phyloP scores from a whole-genome alignment of 2,113 vertebrate genomes.

The Ascaphus truei region DNA sequence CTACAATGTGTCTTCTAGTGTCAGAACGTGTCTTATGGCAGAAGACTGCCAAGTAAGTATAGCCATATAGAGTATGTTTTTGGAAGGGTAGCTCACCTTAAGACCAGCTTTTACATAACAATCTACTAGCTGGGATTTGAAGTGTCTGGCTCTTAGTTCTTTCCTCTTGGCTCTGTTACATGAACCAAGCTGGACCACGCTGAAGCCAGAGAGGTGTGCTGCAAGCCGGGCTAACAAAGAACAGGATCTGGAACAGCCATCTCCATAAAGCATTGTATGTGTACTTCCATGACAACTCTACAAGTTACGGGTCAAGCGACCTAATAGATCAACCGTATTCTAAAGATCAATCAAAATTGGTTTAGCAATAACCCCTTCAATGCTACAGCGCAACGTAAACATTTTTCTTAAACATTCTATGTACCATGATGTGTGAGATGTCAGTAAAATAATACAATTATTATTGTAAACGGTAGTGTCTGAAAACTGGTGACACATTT shows the following conservation, averaged over 20 bases:
- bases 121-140: conserved; percentile 27
- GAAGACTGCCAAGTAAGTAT: too few species aligned
- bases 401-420: too few species aligned
- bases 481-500: too few species aligned
- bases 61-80: too few species aligned
- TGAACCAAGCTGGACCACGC: conserved; percentile 3
- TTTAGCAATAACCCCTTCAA: too few species aligned
- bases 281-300: conserved; percentile 8
- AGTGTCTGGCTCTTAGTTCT: background rate
- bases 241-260: conserved; percentile 18
- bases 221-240: conserved; percentile 10
- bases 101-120: conserved; percentile 26
- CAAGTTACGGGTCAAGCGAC: conserved; percentile 22
- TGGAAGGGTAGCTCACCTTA: conserved; percentile 19
- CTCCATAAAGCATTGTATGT: conserved; percentile 33
- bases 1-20: too few species aligned
- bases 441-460: too few species aligned
- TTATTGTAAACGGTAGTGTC: too few species aligned
- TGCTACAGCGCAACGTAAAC: too few species aligned
- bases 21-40: too few species aligned
- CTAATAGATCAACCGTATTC: conserved; percentile 20
- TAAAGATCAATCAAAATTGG: too few species aligned
- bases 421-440: too few species aligned
- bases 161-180: background rate
- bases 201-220: conserved; percentile 27